phyloP scores from a whole-genome alignment of 2,888 invertebrate genomes.

The Stenotaenia linearis region DNA sequence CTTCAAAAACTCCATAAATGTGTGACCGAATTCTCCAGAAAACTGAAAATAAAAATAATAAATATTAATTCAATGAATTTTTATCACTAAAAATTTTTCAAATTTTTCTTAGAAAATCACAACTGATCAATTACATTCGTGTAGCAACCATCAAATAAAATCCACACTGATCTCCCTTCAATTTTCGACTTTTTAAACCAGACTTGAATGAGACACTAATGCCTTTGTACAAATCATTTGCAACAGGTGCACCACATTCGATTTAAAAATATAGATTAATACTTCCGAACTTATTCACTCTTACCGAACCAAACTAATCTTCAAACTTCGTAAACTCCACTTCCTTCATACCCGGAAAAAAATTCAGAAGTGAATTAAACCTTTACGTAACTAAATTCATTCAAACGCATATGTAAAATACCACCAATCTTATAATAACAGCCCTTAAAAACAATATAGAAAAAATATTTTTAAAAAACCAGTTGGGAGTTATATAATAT shows the following conservation, averaged over 20 bases:
- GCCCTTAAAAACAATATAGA: neutral
- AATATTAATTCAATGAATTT: neutral
- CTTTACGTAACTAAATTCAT: neutral
- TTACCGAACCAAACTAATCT: neutral
- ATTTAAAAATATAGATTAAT: neutral
- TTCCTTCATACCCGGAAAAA: neutral
- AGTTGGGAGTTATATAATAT: slow-evolving; percentile 2
- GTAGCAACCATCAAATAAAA: too few relatives aligned
- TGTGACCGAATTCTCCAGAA: slow-evolving; percentile 37
- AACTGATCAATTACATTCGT: too few relatives aligned
- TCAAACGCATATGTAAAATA: neutral
- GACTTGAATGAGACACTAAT: neutral
- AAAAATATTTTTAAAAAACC: neutral
- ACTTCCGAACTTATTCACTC: neutral
- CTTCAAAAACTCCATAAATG: slow-evolving; percentile 86
- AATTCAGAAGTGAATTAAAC: neutral
- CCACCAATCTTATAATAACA: neutral
- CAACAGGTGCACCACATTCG: slow-evolving; percentile 3
- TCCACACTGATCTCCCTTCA: too few relatives aligned
- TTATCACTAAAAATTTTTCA: neutral
- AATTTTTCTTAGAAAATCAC: too few relatives aligned
- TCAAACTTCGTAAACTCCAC: neutral
- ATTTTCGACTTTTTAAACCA: neutral
- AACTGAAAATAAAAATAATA: slow-evolving; percentile 32
- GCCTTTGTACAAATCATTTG: slow-evolving; percentile 1